Evolutionary conservation across 2,888 invertebrate species (phyloP).

Genomic region (Cordylochernes scorpioides): DNA sequence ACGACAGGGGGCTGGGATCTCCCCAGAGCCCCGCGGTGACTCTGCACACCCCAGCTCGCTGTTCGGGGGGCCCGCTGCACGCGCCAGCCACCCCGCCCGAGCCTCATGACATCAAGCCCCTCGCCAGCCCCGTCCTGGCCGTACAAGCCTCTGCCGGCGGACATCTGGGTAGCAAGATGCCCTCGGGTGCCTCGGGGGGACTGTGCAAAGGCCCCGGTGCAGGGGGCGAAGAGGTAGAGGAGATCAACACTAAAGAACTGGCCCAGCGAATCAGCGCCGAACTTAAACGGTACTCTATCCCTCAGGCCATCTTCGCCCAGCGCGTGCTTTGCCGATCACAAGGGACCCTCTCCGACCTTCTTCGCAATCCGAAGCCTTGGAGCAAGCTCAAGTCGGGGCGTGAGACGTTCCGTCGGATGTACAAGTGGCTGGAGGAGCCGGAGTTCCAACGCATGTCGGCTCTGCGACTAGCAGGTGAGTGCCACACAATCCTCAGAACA

Average conservation of each 20-base stretch:
- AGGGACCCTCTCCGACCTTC: slow-evolving; percentile 84
- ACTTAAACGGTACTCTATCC: slow-evolving; percentile 92
- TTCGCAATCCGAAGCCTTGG: slow-evolving; percentile 98
- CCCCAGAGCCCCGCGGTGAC: slow-evolving; percentile 34
- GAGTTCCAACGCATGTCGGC: slow-evolving; percentile 99
- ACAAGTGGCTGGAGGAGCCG: slow-evolving; percentile 98
- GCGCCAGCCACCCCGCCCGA: slow-evolving; percentile 27
- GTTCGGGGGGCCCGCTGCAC: slow-evolving; percentile 22
- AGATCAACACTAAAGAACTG: slow-evolving; percentile 93
- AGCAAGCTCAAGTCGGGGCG: slow-evolving; percentile 95
- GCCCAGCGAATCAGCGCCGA: slow-evolving; percentile 95
- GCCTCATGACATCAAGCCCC: slow-evolving; percentile 19
- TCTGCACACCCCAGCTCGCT: slow-evolving; percentile 33
- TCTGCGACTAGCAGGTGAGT: slow-evolving; percentile 75
- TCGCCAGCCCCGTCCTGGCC: slow-evolving; percentile 11
- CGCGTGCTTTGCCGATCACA: slow-evolving; percentile 90
- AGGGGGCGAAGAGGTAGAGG: slow-evolving; percentile 43
- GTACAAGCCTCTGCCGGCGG: slow-evolving; percentile 7
- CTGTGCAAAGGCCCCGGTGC: too few relatives aligned
- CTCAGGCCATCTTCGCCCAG: slow-evolving; percentile 97
- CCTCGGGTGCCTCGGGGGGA: neutral
- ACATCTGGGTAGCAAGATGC: slow-evolving; percentile 5
- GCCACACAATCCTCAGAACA: too few relatives aligned
- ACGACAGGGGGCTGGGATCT: slow-evolving; percentile 20
- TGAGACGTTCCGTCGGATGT: slow-evolving; percentile 95